Evolutionary conservation across 2,113 vertebrate species (phyloP).

Genomic region (Carlito syrichta): DNA sequence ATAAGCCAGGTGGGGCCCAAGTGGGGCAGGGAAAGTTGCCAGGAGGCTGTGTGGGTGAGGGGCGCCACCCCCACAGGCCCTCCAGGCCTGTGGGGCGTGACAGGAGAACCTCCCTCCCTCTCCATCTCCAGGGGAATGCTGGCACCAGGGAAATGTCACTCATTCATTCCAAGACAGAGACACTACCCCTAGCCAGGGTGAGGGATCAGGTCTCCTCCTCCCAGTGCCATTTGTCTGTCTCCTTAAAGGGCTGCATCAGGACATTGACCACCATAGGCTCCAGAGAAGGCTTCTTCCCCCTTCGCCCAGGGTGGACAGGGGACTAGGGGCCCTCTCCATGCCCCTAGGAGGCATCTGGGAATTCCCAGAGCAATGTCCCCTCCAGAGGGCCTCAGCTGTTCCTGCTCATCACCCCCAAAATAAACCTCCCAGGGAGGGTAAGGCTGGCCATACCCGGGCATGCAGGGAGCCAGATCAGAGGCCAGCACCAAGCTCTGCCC

Average conservation of each 20-base stretch:
- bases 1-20: too few species aligned
- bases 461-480: not conserved
- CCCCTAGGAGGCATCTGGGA: not conserved
- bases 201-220: not conserved
- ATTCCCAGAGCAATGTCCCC: not conserved
- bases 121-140: not conserved
- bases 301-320: not conserved
- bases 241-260: not conserved
- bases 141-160: not conserved
- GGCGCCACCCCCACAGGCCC: accelerated
- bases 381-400: not conserved
- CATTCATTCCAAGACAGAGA: not conserved
- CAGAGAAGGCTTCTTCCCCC: not conserved
- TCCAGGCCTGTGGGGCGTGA: not conserved
- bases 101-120: not conserved
- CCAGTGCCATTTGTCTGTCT: not conserved
- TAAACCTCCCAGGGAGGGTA: not conserved
- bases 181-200: accelerated
- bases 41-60: not conserved
- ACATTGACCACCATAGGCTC: not conserved
- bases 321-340: not conserved
- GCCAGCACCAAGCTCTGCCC: not conserved
- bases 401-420: not conserved
- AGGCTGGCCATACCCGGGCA: not conserved
- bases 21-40: too few species aligned